Conservation (phyloP, 2,888 invertebrate genomes). For the Callyntrura sp. region DNA sequence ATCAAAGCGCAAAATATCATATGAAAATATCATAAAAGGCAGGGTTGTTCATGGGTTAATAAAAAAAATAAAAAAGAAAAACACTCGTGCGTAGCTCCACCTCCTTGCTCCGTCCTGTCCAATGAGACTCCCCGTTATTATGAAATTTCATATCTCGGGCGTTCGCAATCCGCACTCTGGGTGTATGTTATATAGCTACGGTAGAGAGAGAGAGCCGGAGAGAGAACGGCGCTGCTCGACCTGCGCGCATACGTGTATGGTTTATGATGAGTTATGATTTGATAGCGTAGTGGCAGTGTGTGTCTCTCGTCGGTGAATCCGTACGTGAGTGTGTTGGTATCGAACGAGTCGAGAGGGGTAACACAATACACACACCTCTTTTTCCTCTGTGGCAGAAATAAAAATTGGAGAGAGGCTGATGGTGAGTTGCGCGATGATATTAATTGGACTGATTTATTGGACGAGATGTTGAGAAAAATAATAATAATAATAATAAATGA, state of each 20-base stretch:
- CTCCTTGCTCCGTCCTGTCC: not conserved
- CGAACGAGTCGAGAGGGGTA: no score
- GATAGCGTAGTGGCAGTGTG: no score
- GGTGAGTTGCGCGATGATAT: constrained; percentile 4
- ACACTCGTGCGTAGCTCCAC: constrained; percentile 37
- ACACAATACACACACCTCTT: not conserved
- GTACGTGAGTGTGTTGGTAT: no score
- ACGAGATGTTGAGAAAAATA: no score
- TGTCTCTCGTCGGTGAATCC: no score
- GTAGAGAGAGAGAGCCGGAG: not conserved
- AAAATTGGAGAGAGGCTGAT: no score
- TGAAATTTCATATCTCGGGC: constrained; percentile 73
- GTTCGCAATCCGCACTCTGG: not conserved
- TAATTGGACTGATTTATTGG: constrained; percentile 57
- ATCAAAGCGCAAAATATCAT: not conserved
- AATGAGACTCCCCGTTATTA: constrained; percentile 16
- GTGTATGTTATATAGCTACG: no score
- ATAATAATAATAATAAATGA: no score
- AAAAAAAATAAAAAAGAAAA: not conserved
- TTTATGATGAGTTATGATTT: constrained; percentile 64
- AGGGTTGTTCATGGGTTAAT: not conserved
- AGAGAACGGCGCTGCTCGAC: no score
- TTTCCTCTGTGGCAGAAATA: no score
- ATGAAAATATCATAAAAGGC: constrained; percentile 41
- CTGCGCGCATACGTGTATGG: not conserved